phyloP scores from a whole-genome alignment of 1,140 invertebrate genomes.

The Acromyrmex charruanus region DNA sequence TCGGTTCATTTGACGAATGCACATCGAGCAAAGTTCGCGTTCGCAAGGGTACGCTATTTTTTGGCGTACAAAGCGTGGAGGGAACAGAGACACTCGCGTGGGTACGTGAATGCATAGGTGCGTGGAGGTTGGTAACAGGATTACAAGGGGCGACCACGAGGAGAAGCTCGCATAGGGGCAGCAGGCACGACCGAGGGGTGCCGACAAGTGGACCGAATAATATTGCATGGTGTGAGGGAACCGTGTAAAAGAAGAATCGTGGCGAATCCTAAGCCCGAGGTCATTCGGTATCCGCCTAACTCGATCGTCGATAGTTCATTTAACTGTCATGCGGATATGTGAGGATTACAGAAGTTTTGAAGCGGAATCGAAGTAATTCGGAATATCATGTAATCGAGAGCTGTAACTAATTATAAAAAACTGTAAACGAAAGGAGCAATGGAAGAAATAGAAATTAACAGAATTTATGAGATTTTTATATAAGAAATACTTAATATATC shows the following conservation, averaged over 20 bases:
- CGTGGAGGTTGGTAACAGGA: constrained; percentile 77
- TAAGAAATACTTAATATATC: background rate
- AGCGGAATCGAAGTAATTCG: background rate
- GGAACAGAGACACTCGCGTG: constrained; percentile 40
- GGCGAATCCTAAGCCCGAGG: constrained; percentile 27
- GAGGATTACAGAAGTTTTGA: constrained; percentile 15
- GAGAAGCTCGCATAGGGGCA: constrained; percentile 67
- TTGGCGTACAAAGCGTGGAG: constrained; percentile 61
- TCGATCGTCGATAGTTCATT: constrained; percentile 41
- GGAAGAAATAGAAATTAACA: background rate
- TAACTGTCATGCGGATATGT: constrained; percentile 22
- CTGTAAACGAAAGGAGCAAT: background rate
- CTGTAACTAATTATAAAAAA: background rate
- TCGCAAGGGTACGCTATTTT: constrained; percentile 66
- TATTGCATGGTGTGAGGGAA: constrained; percentile 72
- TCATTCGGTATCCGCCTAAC: constrained; percentile 39
- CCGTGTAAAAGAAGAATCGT: constrained; percentile 66
- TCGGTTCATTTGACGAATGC: constrained; percentile 41
- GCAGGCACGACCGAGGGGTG: constrained; percentile 67
- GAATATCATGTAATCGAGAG: background rate
- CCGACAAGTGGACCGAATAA: constrained; percentile 81
- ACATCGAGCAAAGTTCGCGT: constrained; percentile 22
- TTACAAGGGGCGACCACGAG: constrained; percentile 71
- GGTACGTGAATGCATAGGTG: constrained; percentile 69
- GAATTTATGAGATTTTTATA: background rate